Evolutionary conservation across 2,888 invertebrate species (phyloP), one percentile per base, ranked within the genome.

Genomic region (Anorthoa munda): DNA sequence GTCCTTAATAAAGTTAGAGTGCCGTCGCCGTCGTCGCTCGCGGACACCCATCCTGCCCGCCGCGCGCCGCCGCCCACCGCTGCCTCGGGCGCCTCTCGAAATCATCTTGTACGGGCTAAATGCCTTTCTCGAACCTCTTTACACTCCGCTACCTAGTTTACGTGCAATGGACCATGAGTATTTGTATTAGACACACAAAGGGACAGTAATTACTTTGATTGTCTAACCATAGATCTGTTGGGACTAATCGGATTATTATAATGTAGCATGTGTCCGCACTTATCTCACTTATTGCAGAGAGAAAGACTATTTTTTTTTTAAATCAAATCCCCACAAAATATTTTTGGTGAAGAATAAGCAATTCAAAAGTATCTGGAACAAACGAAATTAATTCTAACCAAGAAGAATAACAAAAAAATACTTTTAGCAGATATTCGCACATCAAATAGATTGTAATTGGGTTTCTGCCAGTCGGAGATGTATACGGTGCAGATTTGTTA

Each of bases 1-100:
- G 89, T 92, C 90, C 92, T 93, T 95, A 95, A 95, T 95, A 94
- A 94, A 95, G 94, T 96, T 95, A 95, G 93, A 93, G 93, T 92
- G 93, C 90, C 92, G 92, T 9, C 39, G 39, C 39, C 39, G 9
- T 89, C 89, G 90, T 89, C 89, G 90, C 88, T 91, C 89, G 90
- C 89, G 92, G 93, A 90, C 91, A 86, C 88, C 88, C 90, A 86
- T 89, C 86, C 86, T 84, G 86, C 89, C 86, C 90, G 82, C 89
- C 91, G 88, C 90, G n/a, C n/a, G n/a, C n/a, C 89, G 82, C 89
- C 91, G 88, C 90, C 89, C 92, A 86, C 88, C 87, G 86, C 86
- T 87, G 91, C 92, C 91, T 88, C 88, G 89, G 89, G 90, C 90
- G 83, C 84, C 85, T 89, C 88, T 90, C 88, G 80, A 85, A 91